Evolutionary conservation across 2,888 invertebrate genomes (phyloP).

Genomic region (Apamea crenata): DNA sequence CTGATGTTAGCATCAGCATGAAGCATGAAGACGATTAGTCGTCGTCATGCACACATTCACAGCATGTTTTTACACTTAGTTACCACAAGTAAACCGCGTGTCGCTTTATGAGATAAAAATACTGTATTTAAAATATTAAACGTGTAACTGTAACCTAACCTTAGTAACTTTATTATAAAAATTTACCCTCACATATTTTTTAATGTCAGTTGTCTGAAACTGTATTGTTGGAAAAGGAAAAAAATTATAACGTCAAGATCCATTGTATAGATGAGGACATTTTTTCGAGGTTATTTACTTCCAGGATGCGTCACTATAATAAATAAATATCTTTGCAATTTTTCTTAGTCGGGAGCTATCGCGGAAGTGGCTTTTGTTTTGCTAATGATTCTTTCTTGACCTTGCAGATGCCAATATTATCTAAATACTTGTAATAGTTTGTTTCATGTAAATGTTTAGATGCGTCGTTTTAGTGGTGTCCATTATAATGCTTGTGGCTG

Average conservation of each 20-base stretch:
- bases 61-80: background rate
- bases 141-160: background rate
- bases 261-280: constrained; percentile 26
- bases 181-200: background rate
- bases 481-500: constrained; percentile 3
- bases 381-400: constrained; percentile 41
- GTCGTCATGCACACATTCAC: background rate
- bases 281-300: constrained; percentile 28
- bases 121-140: background rate
- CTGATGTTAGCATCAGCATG: no score
- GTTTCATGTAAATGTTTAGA: constrained; percentile 34
- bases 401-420: constrained; percentile 51
- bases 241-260: background rate
- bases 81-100: background rate
- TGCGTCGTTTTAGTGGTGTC: constrained; percentile 11
- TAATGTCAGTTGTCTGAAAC: background rate
- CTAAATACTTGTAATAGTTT: constrained; percentile 19
- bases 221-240: background rate
- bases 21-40: no score
- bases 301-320: constrained; percentile 46
- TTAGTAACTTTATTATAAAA: background rate
- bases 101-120: background rate
- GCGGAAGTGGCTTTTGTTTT: constrained; percentile 54
- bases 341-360: constrained; percentile 41
- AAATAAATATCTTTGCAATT: constrained; percentile 35